Evolutionary conservation across 1,140 invertebrate species (phyloP).

Genomic region (Penaeus japonicus): DNA sequence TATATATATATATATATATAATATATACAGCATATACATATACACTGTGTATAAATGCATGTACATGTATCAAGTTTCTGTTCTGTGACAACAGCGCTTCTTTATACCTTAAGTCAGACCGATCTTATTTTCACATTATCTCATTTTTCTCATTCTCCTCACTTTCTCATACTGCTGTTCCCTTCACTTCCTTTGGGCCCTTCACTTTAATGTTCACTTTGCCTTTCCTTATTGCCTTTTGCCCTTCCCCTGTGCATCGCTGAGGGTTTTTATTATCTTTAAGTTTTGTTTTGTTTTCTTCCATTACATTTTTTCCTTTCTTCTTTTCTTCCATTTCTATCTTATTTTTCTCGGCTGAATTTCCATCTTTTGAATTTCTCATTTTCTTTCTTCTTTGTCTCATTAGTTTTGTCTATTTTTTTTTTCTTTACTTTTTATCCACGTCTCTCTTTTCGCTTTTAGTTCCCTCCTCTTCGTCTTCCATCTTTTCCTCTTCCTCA

Average conservation of each 20-base stretch:
- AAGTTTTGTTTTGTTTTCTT: too few relatives aligned
- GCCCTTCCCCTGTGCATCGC: background rate
- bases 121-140: too few relatives aligned
- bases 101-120: too few relatives aligned
- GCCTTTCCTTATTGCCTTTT: too few relatives aligned
- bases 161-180: too few relatives aligned
- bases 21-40: too few relatives aligned
- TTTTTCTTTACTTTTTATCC: background rate
- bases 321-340: background rate
- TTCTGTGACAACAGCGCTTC: too few relatives aligned
- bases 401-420: background rate
- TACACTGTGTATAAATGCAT: background rate
- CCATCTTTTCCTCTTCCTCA: too few relatives aligned
- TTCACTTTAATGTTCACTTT: too few relatives aligned
- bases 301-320: background rate
- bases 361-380: background rate
- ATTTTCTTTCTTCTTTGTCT: background rate
- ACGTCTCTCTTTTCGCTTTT: background rate
- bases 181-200: too few relatives aligned
- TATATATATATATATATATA: background rate
- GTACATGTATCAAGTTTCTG: too few relatives aligned
- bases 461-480: background rate
- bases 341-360: background rate
- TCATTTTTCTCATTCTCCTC: too few relatives aligned
- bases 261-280: background rate